phyloP scores from a whole-genome alignment of 2,888 invertebrate genomes.

The Himalopsyche kuldschensis region DNA sequence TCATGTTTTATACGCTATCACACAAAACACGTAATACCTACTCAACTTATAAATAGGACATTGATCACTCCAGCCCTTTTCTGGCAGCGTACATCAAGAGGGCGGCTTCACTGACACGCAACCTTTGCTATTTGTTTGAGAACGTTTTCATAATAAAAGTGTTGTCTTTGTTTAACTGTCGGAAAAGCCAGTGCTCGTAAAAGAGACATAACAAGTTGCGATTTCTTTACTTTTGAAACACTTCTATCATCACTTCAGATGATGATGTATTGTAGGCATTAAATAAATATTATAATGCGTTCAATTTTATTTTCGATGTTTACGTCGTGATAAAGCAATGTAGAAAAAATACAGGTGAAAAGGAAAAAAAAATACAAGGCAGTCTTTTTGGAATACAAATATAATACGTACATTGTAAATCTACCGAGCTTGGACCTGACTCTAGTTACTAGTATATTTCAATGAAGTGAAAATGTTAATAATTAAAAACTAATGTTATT shows the following conservation, averaged over 20 bases:
- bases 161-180: conserved; percentile 19
- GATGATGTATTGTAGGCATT: conserved; percentile 12
- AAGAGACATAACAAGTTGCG: conserved; percentile 7
- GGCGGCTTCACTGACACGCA: conserved; percentile 33
- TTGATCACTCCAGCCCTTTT: conserved; percentile 35
- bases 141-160: conserved; percentile 30
- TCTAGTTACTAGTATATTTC: no score
- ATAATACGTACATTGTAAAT: no score
- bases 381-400: no score
- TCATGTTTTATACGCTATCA: conserved; percentile 30
- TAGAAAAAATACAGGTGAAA: no score
- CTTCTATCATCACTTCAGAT: conserved; percentile 11
- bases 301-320: no score
- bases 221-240: neutral
- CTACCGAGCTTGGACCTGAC: no score
- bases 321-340: no score
- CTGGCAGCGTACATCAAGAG: conserved; percentile 15
- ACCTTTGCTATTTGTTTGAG: conserved; percentile 34
- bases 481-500: no score
- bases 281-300: neutral
- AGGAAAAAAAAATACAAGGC: no score
- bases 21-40: conserved; percentile 28
- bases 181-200: neutral
- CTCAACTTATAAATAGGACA: conserved; percentile 36
- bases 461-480: no score